These are phyloP conservation scores for Nycteola revayana DNA, from an alignment of 2,888 invertebrate species.

Conservation along the genomic window DNA sequence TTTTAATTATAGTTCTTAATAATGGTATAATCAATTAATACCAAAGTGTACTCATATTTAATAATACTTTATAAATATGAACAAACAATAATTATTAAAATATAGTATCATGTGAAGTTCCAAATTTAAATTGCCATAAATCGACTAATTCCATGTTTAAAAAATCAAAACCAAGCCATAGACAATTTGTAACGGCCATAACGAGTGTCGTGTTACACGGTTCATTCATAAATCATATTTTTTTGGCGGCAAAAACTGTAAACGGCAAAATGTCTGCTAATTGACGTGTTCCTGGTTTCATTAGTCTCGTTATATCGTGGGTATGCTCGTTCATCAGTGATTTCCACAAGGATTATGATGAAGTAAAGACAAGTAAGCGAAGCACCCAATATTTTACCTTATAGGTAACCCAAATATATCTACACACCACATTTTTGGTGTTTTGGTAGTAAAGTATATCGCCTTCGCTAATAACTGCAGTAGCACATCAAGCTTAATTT, in stretches of 20 bases:
- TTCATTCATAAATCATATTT: conserved; percentile 73
- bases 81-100: too few species aligned
- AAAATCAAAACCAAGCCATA: conserved; percentile 49
- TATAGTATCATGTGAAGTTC: neutral
- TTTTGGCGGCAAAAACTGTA: conserved; percentile 55
- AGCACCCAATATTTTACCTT: too few species aligned
- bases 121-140: neutral
- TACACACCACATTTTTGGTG: too few species aligned
- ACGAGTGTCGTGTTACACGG: conserved; percentile 66
- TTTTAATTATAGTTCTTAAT: too few species aligned
- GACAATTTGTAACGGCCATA: conserved; percentile 74
- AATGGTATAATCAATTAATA: too few species aligned
- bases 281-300: conserved; percentile 75
- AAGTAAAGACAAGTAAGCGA: too few species aligned
- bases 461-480: too few species aligned
- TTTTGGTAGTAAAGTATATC: too few species aligned
- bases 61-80: too few species aligned
- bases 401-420: too few species aligned
- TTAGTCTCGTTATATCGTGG: conserved; percentile 36
- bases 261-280: conserved; percentile 75
- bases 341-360: conserved; percentile 24
- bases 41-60: too few species aligned
- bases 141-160: conserved; percentile 34
- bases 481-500: too few species aligned
- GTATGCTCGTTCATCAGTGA: conserved; percentile 33